Evolutionary conservation across 2,888 invertebrate genomes (phyloP), one percentile per base, ranked within the genome.

Genomic region (Pachliopta kotzebuea): DNA sequence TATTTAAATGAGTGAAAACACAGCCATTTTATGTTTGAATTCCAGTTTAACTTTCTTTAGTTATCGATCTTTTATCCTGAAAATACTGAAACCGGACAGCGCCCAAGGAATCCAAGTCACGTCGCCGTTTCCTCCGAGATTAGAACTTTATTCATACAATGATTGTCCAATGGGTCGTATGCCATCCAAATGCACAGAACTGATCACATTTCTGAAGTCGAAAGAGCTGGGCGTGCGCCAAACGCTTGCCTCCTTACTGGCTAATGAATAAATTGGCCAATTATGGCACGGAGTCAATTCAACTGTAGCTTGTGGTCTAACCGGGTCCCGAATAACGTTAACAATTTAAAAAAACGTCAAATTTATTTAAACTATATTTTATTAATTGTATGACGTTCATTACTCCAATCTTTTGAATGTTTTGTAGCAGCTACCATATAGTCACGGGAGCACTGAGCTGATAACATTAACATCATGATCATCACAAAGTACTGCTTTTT

Each of bases 251-350:
- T 24, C 42, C 31, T 52, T n/a, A 63, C 57, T 63, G 21, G 42
- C 42, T 57, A 63, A 57, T 63, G 53, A 29, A 63, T 57, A 63
- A 57, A 63, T 57, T 63, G 57, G n/a, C 26, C 57, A 57, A 63
- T 63, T 63, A 42, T 57, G 42, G 62, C 53, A 31, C 52, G 42
- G 57, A 57, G 57, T 57, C 52, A 62, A 26, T 53, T 63, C 26
- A 63, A 53, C 62, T 57, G 53, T 24, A 57, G 53, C 53, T 52
- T 63, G 57, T 52, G 37, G 37, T 37, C 37, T 53, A 29, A 31
- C 62, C 62, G 53, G 26, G 62, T 57, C 57, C 11, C 37, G 14
- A 11, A 37, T 14, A 14, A 11, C 14, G 11, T 37, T 37, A 37
- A 37, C 11, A 2, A 11, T 37, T 37, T 14, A 11, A 37, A 37